Percentiles rank a stretch among this genome's conserved stretches.
Evolutionary conservation across 1,140 invertebrate species (phyloP).

Genomic region (Acromyrmex heyeri): DNA sequence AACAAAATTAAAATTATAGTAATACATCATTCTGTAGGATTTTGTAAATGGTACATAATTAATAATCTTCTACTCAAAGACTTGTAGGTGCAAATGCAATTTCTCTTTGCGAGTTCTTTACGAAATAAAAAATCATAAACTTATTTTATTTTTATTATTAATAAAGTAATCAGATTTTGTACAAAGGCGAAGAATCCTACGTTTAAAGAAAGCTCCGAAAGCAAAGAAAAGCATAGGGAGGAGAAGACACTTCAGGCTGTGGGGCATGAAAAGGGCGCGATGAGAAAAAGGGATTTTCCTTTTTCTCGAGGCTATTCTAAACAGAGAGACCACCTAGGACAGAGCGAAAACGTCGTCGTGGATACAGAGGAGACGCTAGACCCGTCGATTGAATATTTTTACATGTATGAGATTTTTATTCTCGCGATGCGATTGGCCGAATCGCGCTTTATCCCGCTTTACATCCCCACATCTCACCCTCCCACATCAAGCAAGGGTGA

Average conservation of each 20-base stretch:
- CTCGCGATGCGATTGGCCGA: slow-evolving; percentile 70
- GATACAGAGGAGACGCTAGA: slow-evolving; percentile 27
- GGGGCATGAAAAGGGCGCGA: slow-evolving; percentile 17
- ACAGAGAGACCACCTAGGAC: slow-evolving; percentile 63
- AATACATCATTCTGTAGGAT: not conserved
- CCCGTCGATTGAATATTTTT: slow-evolving; percentile 80
- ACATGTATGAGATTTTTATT: slow-evolving; percentile 82
- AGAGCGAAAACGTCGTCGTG: slow-evolving; percentile 55
- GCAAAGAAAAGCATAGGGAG: not conserved
- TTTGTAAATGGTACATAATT: not conserved
- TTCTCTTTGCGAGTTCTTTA: not conserved
- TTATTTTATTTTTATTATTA: slow-evolving; percentile 16
- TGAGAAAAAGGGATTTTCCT: slow-evolving; percentile 61
- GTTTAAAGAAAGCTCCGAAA: slow-evolving; percentile 42
- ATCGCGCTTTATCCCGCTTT: slow-evolving; percentile 58
- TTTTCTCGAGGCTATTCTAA: slow-evolving; percentile 65
- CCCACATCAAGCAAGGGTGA: not conserved
- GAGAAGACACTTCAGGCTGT: not conserved
- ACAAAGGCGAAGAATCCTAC: slow-evolving; percentile 45
- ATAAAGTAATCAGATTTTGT: slow-evolving; percentile 16
- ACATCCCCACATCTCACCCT: not conserved
- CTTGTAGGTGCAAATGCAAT: not conserved
- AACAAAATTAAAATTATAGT: not conserved
- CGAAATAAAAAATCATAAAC: not conserved
- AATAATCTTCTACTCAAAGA: not conserved